Evolutionary conservation across 2,113 vertebrate genomes (phyloP).

Genomic region (Zosterops pallidus): DNA sequence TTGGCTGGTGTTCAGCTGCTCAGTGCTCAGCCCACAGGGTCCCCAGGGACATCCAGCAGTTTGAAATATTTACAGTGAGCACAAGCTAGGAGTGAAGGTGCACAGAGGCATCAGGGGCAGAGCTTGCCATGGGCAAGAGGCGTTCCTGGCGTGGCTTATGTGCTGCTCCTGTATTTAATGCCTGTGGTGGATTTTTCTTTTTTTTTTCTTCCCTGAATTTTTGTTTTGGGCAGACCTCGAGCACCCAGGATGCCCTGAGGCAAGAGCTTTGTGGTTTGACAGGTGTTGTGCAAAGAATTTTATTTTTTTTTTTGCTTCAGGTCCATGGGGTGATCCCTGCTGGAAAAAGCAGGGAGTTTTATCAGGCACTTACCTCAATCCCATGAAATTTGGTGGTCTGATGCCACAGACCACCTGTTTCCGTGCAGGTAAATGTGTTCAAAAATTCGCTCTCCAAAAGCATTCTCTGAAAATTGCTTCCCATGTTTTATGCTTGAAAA

Average conservation of each 20-base stretch:
- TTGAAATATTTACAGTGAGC: constrained; percentile 47
- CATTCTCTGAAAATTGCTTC: neutral
- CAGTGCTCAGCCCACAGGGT: neutral
- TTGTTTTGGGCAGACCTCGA: neutral
- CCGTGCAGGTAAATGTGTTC: neutral
- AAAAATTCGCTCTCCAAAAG: neutral
- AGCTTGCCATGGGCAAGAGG: neutral
- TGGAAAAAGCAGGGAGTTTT: neutral
- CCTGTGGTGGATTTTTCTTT: neutral
- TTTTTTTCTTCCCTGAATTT: neutral
- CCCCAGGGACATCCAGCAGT: neutral
- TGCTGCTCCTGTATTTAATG: neutral
- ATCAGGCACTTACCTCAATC: neutral
- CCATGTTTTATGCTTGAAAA: neutral
- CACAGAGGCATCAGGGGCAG: neutral
- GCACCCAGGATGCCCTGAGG: neutral
- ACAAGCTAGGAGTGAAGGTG: constrained; percentile 15
- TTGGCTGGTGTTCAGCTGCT: constrained; percentile 40
- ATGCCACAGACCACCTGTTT: neutral
- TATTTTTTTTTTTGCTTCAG: neutral
- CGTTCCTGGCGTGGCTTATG: neutral
- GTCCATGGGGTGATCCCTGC: neutral
- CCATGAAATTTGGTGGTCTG: neutral
- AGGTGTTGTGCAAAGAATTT: neutral
- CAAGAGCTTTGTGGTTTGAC: neutral